phyloP scores from a whole-genome alignment of 2,888 invertebrate genomes.

The Rotaria sp. region DNA sequence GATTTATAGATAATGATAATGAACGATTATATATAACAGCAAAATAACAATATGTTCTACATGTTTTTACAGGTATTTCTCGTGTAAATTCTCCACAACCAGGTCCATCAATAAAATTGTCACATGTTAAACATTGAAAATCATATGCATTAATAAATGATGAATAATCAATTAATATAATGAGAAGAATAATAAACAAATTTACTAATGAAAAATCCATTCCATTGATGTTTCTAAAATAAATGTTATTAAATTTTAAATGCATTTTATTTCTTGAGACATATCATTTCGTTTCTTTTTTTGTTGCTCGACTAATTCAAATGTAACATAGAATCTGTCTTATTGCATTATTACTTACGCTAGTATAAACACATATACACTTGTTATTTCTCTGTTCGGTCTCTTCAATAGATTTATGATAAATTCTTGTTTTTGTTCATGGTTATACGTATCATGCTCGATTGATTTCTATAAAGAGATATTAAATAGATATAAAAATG shows the following conservation, averaged over 20 bases:
- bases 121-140: slow-evolving; percentile 21
- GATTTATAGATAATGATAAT: neutral
- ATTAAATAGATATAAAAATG: neutral
- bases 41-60: slow-evolving; percentile 27
- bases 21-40: slow-evolving; percentile 9
- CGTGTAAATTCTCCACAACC: slow-evolving; percentile 24
- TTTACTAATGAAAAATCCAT: neutral
- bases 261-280: neutral
- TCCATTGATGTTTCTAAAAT: neutral
- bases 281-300: no score
- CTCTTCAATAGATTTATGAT: neutral
- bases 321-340: neutral
- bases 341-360: neutral
- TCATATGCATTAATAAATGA: neutral
- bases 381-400: neutral
- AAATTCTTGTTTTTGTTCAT: neutral
- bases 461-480: neutral
- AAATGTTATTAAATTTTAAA: neutral
- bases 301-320: neutral
- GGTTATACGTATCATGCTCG: neutral
- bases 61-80: neutral
- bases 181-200: neutral
- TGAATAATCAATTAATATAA: neutral
- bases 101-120: slow-evolving; percentile 8
- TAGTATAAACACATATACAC: neutral